Base-by-base conservation (phyloP, 2,797 vertebrate genomes). In the Cyprinodon diabolis region DNA sequence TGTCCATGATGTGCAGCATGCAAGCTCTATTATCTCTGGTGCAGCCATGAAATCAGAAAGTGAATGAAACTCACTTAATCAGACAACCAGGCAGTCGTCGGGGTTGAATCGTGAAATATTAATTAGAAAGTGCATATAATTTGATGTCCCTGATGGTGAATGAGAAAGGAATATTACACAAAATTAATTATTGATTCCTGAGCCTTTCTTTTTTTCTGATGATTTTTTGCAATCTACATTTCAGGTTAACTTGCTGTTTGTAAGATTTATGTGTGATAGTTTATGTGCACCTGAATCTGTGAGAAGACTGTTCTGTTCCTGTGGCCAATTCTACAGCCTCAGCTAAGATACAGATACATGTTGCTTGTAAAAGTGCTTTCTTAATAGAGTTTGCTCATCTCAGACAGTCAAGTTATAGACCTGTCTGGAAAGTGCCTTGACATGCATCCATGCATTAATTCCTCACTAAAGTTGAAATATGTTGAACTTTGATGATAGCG, bases 71-170 rank as follows among this genome's bases (percentile, higher is more conserved):
- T 75, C 83, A 84, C 55, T 76, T 80, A 81, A 71, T 74, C 74
- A 86, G 75, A 67, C 72, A 73, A 58, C 12, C 87, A 73, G 52
- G 3, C 80, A 75, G 66, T 68, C 79, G 74, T 55, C 90, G 86
- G 87, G 73, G 83, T 87, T 82, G 71, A 82, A 73, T 65, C 83
- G 92, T 93, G 80, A 94, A 93, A 94, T 93, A 93, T 93, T 92
- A 80, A 94, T 80, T 76, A 91, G 88, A 78, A 84, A 85, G 82
- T 77, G 81, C 87, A 84, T 84, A 89, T 91, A 85, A 83, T 74
- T 69, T 75, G 84, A 47, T 72, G 78, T 79, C 76, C 76, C 74
- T 68, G 66, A 70, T 79, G 63, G 66, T 71, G 60, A 83, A 72
- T 69, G 67, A 69, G 73, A 66, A 51, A 62, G 74, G 54, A 72